Conservation (phyloP, 2,797 vertebrate species). For the Arnoldichthys spilopterus region DNA sequence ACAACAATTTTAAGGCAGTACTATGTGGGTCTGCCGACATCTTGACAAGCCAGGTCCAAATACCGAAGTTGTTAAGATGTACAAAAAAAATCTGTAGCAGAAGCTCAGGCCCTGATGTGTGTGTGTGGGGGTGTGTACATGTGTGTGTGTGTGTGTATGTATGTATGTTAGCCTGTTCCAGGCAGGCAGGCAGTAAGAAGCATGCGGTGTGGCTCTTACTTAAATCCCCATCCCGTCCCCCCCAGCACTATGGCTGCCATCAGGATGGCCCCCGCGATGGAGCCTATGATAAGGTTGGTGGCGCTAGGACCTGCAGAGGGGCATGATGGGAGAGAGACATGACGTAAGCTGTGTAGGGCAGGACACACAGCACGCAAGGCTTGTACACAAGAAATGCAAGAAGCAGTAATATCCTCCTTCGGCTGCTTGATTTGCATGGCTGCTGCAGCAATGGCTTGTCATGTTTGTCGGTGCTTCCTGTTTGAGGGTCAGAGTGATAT, state of each 20-base stretch:
- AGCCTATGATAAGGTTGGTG: constrained; percentile 95
- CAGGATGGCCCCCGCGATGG: constrained; percentile 95
- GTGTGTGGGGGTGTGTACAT: constrained; percentile 11
- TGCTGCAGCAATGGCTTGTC: constrained; percentile 8
- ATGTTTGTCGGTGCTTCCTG: constrained; percentile 15
- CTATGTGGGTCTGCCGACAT: neutral
- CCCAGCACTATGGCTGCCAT: constrained; percentile 95
- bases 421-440: constrained; percentile 20
- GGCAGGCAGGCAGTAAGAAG: constrained; percentile 83
- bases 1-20: too few relatives aligned
- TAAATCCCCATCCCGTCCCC: constrained; percentile 95
- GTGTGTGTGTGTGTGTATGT: constrained; percentile 43
- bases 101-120: constrained; percentile 57
- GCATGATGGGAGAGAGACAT: constrained; percentile 82
- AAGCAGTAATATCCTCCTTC: constrained; percentile 43
- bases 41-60: neutral
- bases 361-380: constrained; percentile 53
- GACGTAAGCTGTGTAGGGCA: constrained; percentile 61
- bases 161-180: constrained; percentile 67
- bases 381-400: constrained; percentile 54
- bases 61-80: neutral
- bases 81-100: constrained; percentile 74
- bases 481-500: neutral
- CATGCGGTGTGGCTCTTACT: constrained; percentile 90
- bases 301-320: constrained; percentile 89